A percentile compares a stretch with the other conserved stretches of the same genome.
Conservation (phyloP, 2,113 vertebrate genomes). For the Oreotrochilus melanogaster region DNA sequence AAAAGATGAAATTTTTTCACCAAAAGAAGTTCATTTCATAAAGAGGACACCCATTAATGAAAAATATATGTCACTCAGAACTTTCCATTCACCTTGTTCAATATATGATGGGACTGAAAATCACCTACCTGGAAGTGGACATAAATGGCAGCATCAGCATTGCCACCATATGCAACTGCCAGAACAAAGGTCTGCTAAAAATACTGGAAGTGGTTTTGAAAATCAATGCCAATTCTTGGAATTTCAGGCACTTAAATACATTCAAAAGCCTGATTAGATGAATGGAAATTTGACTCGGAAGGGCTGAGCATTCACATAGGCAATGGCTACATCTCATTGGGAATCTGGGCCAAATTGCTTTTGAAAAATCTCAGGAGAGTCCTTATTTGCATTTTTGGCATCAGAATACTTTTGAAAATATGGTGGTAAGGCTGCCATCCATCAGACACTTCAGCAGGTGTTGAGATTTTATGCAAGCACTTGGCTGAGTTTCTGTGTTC, state of each 20-base stretch:
- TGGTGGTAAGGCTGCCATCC: conserved; percentile 58
- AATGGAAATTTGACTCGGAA: conserved; percentile 58
- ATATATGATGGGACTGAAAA: neutral
- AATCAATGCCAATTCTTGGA: conserved; percentile 55
- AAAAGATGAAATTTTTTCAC: neutral
- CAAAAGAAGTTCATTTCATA: neutral
- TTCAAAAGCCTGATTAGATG: conserved; percentile 52
- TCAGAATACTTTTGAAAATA: conserved; percentile 50
- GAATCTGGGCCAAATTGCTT: conserved; percentile 68
- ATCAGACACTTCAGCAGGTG: conserved; percentile 65
- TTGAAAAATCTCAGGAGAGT: conserved; percentile 61
- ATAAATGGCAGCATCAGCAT: neutral
- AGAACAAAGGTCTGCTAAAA: conserved; percentile 63
- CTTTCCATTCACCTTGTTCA: neutral
- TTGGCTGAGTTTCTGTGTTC: conserved; percentile 41
- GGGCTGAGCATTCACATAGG: conserved; percentile 49
- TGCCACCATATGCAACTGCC: neutral
- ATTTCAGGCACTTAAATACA: conserved; percentile 55
- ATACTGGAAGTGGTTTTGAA: conserved; percentile 56
- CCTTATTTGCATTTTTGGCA: conserved; percentile 66
- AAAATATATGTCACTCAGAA: neutral
- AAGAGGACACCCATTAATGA: neutral
- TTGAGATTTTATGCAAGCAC: conserved; percentile 56
- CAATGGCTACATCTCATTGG: conserved; percentile 18
- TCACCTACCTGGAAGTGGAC: neutral